Evolutionary conservation across 2,797 vertebrate species (phyloP), one percentile per base, ranked within the genome.

Genomic region (Lagodon rhomboides): DNA sequence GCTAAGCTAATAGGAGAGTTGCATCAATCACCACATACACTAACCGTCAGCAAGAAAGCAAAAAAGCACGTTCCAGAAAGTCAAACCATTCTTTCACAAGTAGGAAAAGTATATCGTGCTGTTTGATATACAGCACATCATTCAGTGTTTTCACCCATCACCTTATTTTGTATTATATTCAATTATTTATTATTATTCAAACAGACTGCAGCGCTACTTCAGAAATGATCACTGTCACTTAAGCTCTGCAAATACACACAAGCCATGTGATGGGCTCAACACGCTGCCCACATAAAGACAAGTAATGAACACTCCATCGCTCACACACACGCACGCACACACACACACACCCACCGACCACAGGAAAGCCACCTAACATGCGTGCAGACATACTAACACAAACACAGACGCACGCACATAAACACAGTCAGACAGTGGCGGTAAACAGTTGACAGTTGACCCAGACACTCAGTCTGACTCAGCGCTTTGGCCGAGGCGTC

Each of bases 401-500:
- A 84, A 85, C 12, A 79, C 79, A 86, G 73, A 86, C 73, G 62
- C 83, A 60, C 68, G 66, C 80, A 73, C 70, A 83, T 76, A 82
- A 89, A 89, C 82, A 80, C 30, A 78, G 77, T 74, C 56, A 74
- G 69, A 83, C 80, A 65, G 79, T n/a, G 63, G 73, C 71, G 61
- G 83, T 85, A 90, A 90, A 91, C 82, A 79, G 58, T 59, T 68
- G 74, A 85, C 82, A 75, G 55, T 66, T 76, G 25, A 67, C 4
- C 34, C 80, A 85, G 87, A 89, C 85, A 18, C 47, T 82, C 22
- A 22, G 85, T 73, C 76, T 84, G 80, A 87, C 58, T 75, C 74
- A 69, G 58, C 72, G 38, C 66, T 77, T 12, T 47, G 65, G 61
- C 41, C 4, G n/a, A 71, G 47, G 66, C 23, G 43, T 82, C 61